Evolutionary conservation across 1,140 invertebrate species (phyloP), one percentile per base, ranked within the genome.

Genomic region (Atta colombica): DNA sequence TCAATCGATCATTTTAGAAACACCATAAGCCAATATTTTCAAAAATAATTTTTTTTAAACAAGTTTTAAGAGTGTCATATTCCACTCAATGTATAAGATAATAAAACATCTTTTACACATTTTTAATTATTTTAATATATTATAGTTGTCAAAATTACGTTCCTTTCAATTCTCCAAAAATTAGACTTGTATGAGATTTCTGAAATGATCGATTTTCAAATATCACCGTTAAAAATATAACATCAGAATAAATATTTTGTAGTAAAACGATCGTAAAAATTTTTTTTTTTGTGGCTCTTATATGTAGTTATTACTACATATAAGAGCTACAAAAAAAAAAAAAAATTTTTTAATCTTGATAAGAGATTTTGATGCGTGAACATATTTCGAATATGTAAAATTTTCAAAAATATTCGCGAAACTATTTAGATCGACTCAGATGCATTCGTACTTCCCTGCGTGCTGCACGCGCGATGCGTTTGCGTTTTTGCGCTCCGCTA

Each of bases 401-500:
- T 69, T 51, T 49, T 51, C n/a, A 28, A 28, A 28, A 51, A 28
- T 28, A 69, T 5, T 51, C n/a, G 25, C 63, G n/a, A 2, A 14
- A 6, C 18, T 28, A 1, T 45, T 61, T 7, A 77, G 16, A 61
- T 18, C 8, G 16, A 7, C 31, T 35, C 35, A 39, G 25, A 21
- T 21, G 21, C 21, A 21, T 21, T 21, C 21, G 21, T 21, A 39
- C 66, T 14, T 81, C 77, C 61, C 25, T 21, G 45, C 25, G 45
- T 10, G 60, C 65, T 58, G 28, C 45, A 68, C 63, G 53, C 53
- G 49, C 63, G 31, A 51, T 72, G 49, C 16, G 69, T 31, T 25
- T 28, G 71, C 65, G 66, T 58, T 55, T 84, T 31, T 75, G 55
- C 80, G 25, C 49, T 5, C 16, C 45, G 51, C 35, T 60, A 72